These are phyloP conservation scores for Crypturellus tataupa DNA, from an alignment of 2,797 vertebrate genomes.

Conservation along the genomic window DNA sequence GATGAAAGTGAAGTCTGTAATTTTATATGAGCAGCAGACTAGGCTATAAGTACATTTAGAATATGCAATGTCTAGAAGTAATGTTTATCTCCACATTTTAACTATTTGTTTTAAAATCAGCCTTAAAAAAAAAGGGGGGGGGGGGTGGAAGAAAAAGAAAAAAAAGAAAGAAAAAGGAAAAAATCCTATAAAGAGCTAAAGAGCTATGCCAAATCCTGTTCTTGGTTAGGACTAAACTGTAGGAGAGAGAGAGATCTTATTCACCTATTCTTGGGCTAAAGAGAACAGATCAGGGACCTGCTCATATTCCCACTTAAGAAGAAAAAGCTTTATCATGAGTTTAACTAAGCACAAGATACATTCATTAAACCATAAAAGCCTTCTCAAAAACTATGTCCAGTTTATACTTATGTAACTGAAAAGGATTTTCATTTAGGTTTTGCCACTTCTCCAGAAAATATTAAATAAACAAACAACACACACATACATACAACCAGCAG, in stretches of 20 bases:
- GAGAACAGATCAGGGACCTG: neutral
- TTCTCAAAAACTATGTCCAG: conserved; percentile 25
- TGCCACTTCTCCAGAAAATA: conserved; percentile 4
- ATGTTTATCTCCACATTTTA: conserved; percentile 61
- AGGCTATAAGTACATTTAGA: conserved; percentile 74
- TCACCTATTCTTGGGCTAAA: neutral
- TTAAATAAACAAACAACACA: neutral
- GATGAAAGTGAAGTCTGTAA: conserved; percentile 87
- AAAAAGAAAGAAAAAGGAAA: conserved; percentile 7
- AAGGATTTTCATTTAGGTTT: conserved; percentile 36
- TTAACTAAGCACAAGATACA: neutral
- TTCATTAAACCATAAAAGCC: neutral
- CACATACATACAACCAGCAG: neutral
- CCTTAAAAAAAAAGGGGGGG: conserved; percentile 2
- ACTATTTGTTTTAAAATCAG: conserved; percentile 68
- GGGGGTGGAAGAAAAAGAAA: neutral
- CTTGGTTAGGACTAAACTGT: neutral
- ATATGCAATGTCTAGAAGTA: conserved; percentile 74
- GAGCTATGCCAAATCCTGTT: conserved; percentile 9
- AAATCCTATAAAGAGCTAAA: conserved; percentile 40
- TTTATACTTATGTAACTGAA: neutral
- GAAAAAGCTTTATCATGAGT: conserved; percentile 7
- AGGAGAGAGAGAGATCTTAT: neutral
- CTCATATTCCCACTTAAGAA: neutral
- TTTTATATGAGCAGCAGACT: conserved; percentile 80